phyloP scores from a whole-genome alignment of 2,888 invertebrate species.

The Leptinotarsa tumamoca region DNA sequence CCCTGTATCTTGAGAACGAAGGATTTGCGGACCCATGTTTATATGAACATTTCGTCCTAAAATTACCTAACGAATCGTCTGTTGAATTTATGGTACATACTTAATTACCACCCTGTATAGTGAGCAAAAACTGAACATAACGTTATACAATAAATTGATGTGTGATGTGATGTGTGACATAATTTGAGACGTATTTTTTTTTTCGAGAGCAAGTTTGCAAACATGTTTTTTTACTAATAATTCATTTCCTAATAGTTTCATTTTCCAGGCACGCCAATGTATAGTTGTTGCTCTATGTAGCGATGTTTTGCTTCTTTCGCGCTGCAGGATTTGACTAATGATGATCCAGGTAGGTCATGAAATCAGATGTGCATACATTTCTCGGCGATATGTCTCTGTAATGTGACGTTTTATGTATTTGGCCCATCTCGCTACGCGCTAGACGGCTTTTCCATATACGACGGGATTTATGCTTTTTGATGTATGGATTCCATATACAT shows the following conservation, averaged over 20 bases:
- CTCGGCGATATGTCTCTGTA: constrained; percentile 3
- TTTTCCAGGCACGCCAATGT: background rate
- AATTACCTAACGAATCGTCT: too few relatives aligned
- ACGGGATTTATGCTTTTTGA: background rate
- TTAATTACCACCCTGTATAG: too few relatives aligned
- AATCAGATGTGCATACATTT: constrained; percentile 5
- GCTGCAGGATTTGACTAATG: background rate
- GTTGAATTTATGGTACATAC: too few relatives aligned
- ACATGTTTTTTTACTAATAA: too few relatives aligned
- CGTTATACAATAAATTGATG: too few relatives aligned
- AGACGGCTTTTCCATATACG: background rate
- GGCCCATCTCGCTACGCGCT: background rate
- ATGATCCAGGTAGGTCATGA: constrained; percentile 13
- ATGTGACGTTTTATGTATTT: constrained; percentile 15
- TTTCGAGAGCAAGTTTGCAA: too few relatives aligned
- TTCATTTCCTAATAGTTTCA: background rate
- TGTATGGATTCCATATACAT: constrained; percentile 1
- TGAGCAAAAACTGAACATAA: too few relatives aligned
- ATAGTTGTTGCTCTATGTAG: background rate
- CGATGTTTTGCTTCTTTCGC: background rate
- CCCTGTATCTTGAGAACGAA: too few relatives aligned
- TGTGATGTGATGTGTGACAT: too few relatives aligned
- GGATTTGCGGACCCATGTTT: too few relatives aligned
- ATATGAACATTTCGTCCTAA: too few relatives aligned
- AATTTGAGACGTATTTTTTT: too few relatives aligned